Base-by-base conservation (phyloP, 2,797 vertebrate species). In the Sciurus vulgaris region DNA sequence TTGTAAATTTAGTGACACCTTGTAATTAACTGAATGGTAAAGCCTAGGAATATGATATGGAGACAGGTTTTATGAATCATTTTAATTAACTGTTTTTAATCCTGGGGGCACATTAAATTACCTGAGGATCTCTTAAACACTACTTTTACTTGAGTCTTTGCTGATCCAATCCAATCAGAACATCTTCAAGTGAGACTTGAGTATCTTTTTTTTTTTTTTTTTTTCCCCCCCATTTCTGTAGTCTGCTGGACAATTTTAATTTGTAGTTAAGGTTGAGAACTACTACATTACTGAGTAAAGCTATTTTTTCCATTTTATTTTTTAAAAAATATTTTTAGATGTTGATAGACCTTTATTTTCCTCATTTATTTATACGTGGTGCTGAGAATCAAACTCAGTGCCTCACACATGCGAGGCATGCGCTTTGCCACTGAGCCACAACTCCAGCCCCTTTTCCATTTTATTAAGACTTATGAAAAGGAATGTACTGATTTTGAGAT, bases 401-500 rank as follows among this genome's bases (percentile, higher is more conserved):
- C 38, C 38, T 38, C 38, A 38, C 38, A 38, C 38, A 38, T 38
- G 3, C 38, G 38, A 38, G 38, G 38, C 38, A 38, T 3, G 38
- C 3, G 38, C 38, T 38, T 38, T 38, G 38, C 38, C 38, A 38
- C 38, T 38, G 38, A 38, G 38, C 38, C 38, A 38, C 38, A 38
- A 38, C 38, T 38, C 38, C 38, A 38, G 38, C 38, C 38, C 38
- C 38, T 38, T 38, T 76, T 89, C 35, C 44, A 17, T 89, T 95
- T 47, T 65, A 6, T 83, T 86, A 87, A 90, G 59, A 89, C 69
- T 49, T 94, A 38, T 76, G 44, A 89, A 95, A 89, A 73, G 86
- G 1, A 83, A 86, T 82, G 86, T 85, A 79, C 47, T 95, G 89
- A 59, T 49, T 1, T 82, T 61, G 76, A 67, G 28, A 78, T 63